Base-by-base conservation (phyloP, 2,888 invertebrate genomes). In the Leucoma salicis region DNA sequence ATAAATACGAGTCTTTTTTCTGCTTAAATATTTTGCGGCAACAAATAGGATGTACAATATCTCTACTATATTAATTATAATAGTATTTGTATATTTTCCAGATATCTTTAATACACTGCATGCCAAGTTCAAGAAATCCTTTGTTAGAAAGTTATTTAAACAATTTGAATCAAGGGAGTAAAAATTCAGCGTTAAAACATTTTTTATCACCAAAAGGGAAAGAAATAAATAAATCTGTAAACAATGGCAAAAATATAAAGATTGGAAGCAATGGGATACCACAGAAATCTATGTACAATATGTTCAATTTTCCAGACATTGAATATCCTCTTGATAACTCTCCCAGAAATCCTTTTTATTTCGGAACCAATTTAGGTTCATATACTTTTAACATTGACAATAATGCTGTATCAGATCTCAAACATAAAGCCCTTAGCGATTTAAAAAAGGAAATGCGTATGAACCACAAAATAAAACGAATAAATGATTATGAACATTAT, bases 261-360 rank as follows among this genome's bases (percentile, higher is more conserved):
- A 14, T 8, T 13, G 4, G 4, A n/a, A 31, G 39, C 10, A 41
- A 42, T 8, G 4, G 11, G 1, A 5, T 14, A 8, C 12, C 33
- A 35, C 53, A 47, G 11, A 33, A 51, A 34, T 46, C 51, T 4
- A 38, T 70, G 29, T 49, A 37, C 18, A 60, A 66, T 42, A 39
- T 35, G 0, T 68, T 53, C n/a, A 66, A 69, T 42, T 79, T 81
- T 49, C 78, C 79, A n/a, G 69, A 79, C 43, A 61, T 57, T 5
- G 71, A 80, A 46, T 74, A 69, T 53, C 66, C 74, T 2, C 25
- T 55, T 18, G 53, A 63, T 4, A 46, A 39, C 14, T 43, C 35
- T 33, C 39, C 14, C 1, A 49, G 38, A 28, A 46, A 53, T 16
- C 35, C 44, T 39, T 50, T 49, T 38, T 7, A 24, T 29, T 38